These are phyloP conservation scores for Yponomeuta plumbellus DNA, from an alignment of 2,888 invertebrate species.

Conservation along the genomic window DNA sequence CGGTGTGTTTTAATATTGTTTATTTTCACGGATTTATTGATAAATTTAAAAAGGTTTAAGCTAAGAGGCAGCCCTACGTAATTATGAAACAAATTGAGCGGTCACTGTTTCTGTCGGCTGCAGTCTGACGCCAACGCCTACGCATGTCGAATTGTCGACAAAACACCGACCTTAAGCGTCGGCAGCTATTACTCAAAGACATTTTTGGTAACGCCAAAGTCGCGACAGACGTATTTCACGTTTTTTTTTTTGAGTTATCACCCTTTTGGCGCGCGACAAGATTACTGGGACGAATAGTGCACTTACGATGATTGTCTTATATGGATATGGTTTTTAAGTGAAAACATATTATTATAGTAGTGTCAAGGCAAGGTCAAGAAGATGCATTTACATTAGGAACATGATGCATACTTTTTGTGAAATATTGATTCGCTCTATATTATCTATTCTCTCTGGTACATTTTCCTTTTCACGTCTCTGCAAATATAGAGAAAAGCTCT, in stretches of 20 bases:
- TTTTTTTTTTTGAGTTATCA: slow-evolving; percentile 11
- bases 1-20: too few relatives aligned
- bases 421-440: too few relatives aligned
- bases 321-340: neutral
- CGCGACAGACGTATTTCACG: slow-evolving; percentile 25
- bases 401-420: too few relatives aligned
- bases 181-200: slow-evolving; percentile 40
- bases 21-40: too few relatives aligned
- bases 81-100: slow-evolving; percentile 48
- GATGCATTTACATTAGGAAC: neutral
- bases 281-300: slow-evolving; percentile 29
- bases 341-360: neutral
- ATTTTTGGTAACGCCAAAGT: slow-evolving; percentile 31
- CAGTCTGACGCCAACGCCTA: slow-evolving; percentile 36
- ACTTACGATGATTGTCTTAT: slow-evolving; percentile 12
- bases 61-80: slow-evolving; percentile 34
- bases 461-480: too few relatives aligned
- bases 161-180: slow-evolving; percentile 23
- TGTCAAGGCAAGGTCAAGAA: neutral
- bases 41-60: neutral
- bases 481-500: neutral
- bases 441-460: too few relatives aligned
- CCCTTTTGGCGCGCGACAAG: slow-evolving; percentile 30
- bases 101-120: slow-evolving; percentile 39
- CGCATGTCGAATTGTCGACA: slow-evolving; percentile 28